Evolutionary conservation across 1,140 invertebrate genomes (phyloP).

Genomic region (Temnothorax curvispinosus): DNA sequence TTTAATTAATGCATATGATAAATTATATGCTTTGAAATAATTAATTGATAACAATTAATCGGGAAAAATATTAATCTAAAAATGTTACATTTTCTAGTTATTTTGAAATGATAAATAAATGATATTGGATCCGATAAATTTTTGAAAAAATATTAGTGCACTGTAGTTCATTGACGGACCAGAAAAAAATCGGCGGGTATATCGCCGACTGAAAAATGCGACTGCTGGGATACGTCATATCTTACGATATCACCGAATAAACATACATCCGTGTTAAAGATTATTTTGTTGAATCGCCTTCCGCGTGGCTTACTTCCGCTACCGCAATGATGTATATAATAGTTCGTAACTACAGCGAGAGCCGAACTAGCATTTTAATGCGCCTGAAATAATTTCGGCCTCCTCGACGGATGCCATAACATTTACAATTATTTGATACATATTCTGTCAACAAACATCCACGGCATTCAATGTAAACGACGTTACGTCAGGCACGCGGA

Average conservation of each 20-base stretch:
- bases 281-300: slow-evolving; percentile 27
- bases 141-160: background rate
- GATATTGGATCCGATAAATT: background rate
- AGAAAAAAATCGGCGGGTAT: background rate
- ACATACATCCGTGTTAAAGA: background rate
- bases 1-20: background rate
- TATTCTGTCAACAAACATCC: slow-evolving; percentile 40
- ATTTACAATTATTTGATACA: slow-evolving; percentile 57
- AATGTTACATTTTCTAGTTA: background rate
- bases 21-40: background rate
- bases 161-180: background rate
- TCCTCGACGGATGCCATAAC: slow-evolving; percentile 1
- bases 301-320: slow-evolving; percentile 4
- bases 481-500: background rate
- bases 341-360: background rate
- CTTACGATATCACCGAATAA: background rate
- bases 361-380: slow-evolving; percentile 29
- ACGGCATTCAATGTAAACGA: slow-evolving; percentile 28
- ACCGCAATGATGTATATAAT: background rate
- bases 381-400: slow-evolving; percentile 19
- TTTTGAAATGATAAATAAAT: background rate
- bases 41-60: background rate
- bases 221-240: background rate
- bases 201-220: background rate
- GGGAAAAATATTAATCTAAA: background rate